A percentile compares a stretch with the other conserved stretches of the same genome.
These are phyloP conservation scores for Xenentodon cancila DNA, from an alignment of 2,797 vertebrate genomes.

Conservation along the genomic window DNA sequence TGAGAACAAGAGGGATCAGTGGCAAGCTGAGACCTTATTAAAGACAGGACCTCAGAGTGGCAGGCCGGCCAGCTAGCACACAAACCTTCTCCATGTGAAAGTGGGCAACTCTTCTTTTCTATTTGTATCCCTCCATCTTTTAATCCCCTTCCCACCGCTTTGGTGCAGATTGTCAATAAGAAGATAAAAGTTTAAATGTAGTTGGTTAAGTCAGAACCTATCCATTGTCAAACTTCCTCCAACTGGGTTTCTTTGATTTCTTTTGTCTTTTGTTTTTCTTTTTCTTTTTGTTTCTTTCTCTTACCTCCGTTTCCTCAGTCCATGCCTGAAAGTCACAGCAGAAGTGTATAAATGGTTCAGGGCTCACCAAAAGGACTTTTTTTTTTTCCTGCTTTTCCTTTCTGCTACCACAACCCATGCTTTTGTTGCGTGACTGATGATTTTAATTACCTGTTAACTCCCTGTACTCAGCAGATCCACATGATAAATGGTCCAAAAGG, in stretches of 20 bases:
- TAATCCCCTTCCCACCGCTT: conserved; percentile 27
- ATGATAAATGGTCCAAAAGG: conserved; percentile 76
- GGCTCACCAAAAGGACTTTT: conserved; percentile 33
- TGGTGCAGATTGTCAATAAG: conserved; percentile 35
- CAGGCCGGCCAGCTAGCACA: conserved; percentile 53
- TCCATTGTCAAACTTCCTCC: conserved; percentile 42
- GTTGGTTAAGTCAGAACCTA: conserved; percentile 31
- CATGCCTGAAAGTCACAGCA: conserved; percentile 20
- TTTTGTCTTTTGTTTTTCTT: conserved; percentile 19
- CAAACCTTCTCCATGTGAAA: conserved; percentile 43
- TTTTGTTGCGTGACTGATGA: conserved; percentile 79
- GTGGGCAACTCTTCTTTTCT: conserved; percentile 29
- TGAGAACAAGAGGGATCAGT: conserved; percentile 78
- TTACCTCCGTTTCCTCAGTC: neutral
- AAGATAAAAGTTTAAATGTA: conserved; percentile 48
- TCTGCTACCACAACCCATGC: conserved; percentile 35
- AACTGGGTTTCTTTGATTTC: conserved; percentile 15
- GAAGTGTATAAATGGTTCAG: conserved; percentile 23
- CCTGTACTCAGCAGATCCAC: conserved; percentile 77
- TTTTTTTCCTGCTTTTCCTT: conserved; percentile 26
- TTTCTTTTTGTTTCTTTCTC: conserved; percentile 23
- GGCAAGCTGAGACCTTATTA: conserved; percentile 76
- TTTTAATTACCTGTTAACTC: conserved; percentile 83
- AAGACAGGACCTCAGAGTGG: conserved; percentile 64
- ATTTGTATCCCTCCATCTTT: conserved; percentile 32